phyloP scores from a whole-genome alignment of 2,113 vertebrate species.

The Barbus barbus region DNA sequence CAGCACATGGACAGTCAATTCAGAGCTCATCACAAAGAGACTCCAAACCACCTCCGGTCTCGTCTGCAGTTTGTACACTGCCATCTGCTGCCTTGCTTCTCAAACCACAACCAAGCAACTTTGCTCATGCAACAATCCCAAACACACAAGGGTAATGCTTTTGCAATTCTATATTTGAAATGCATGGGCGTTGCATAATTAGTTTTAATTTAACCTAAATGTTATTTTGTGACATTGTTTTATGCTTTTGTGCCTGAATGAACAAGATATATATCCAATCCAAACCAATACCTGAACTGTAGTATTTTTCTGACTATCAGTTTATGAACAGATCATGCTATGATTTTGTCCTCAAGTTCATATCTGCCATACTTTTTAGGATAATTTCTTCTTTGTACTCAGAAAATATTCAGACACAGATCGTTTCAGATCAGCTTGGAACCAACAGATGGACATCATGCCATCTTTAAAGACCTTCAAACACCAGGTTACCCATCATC shows the following conservation, averaged over 20 bases:
- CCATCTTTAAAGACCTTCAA: slow-evolving; percentile 27
- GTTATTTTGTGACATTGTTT: too few relatives aligned
- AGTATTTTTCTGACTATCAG: background rate
- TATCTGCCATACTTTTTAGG: slow-evolving; percentile 23
- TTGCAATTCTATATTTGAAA: background rate
- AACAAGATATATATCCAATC: too few relatives aligned
- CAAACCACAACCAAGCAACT: slow-evolving; percentile 14
- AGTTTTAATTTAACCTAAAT: too few relatives aligned
- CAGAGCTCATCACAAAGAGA: slow-evolving; percentile 26
- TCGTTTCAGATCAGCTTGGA: slow-evolving; percentile 26
- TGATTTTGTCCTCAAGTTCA: background rate
- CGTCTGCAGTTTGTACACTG: slow-evolving; percentile 42
- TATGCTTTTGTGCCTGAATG: too few relatives aligned
- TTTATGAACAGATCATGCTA: background rate
- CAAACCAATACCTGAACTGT: background rate
- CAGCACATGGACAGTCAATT: slow-evolving; percentile 27
- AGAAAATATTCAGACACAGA: slow-evolving; percentile 54
- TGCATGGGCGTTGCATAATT: too few relatives aligned
- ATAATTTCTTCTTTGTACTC: background rate
- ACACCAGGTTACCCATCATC: slow-evolving; percentile 42
- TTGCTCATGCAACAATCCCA: background rate
- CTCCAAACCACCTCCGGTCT: slow-evolving; percentile 36
- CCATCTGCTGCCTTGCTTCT: slow-evolving; percentile 63
- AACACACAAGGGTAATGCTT: slow-evolving; percentile 31
- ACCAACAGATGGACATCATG: slow-evolving; percentile 54